These are phyloP conservation scores for Plumapathes pennacea DNA, from an alignment of 92 coral and sea anemone species.

Conservation along the genomic window DNA sequence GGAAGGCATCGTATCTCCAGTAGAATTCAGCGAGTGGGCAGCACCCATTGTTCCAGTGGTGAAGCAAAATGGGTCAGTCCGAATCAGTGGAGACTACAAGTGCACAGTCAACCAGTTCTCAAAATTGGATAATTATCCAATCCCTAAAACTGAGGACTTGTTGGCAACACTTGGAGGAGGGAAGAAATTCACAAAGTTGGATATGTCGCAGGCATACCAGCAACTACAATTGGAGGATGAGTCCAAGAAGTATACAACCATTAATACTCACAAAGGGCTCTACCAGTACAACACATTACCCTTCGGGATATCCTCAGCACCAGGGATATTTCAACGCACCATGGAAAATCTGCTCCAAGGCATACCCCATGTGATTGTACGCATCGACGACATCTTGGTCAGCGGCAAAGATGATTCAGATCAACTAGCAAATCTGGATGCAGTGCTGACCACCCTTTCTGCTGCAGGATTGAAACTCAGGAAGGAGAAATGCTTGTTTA, in stretches of 20 bases:
- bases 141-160: background rate
- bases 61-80: constrained; percentile 30
- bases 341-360: constrained; percentile 58
- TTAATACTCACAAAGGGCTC: constrained; percentile 48
- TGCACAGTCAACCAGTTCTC: constrained; percentile 17
- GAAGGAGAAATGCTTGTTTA: constrained; percentile 38
- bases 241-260: constrained; percentile 37
- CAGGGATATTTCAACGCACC: constrained; percentile 30
- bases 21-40: constrained; percentile 39
- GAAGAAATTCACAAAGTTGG: constrained; percentile 16
- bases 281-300: constrained; percentile 42
- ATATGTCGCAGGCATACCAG: constrained; percentile 51
- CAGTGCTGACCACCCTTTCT: constrained; percentile 23
- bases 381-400: constrained; percentile 46
- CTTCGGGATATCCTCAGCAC: constrained; percentile 25
- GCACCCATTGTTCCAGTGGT: constrained; percentile 58
- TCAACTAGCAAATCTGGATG: constrained; percentile 34
- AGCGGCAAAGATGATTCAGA: constrained; percentile 42
- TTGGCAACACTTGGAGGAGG: constrained; percentile 24
- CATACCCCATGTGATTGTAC: constrained; percentile 37
- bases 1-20: constrained; percentile 46
- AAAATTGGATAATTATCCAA: background rate
- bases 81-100: constrained; percentile 63
- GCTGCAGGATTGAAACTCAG: constrained; percentile 29
- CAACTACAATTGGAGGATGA: constrained; percentile 26